Evolutionary conservation across 2,113 vertebrate species (phyloP).

Genomic region (Hypomesus transpacificus): DNA sequence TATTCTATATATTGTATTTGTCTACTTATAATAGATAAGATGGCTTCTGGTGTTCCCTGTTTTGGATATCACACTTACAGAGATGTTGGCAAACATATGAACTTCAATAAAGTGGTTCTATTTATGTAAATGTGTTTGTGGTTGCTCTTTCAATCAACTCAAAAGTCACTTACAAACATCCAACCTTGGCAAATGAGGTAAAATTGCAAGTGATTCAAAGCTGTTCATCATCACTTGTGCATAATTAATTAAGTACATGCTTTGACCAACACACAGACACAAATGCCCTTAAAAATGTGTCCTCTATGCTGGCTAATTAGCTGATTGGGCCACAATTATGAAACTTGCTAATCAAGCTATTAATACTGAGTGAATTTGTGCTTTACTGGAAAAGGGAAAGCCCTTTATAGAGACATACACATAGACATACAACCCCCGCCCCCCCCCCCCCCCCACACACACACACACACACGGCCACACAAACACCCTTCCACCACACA

Average conservation of each 20-base stretch:
- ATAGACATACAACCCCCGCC: constrained; percentile 18
- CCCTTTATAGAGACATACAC: constrained; percentile 10
- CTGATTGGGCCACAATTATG: constrained; percentile 44
- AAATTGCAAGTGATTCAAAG: no score
- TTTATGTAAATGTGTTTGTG: background rate
- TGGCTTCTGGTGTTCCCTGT: no score
- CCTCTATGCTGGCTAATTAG: constrained; percentile 37
- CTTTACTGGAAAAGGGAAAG: constrained; percentile 16
- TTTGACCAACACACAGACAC: background rate
- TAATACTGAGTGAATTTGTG: constrained; percentile 26
- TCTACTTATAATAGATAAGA: no score
- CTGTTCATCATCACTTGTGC: no score
- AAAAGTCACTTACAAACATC: no score
- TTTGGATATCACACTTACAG: no score
- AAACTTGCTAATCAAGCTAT: constrained; percentile 49
- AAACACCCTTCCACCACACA: background rate
- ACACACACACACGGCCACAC: constrained; percentile 17
- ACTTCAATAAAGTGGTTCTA: no score
- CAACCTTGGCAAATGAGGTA: no score
- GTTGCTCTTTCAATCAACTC: background rate
- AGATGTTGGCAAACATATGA: no score
- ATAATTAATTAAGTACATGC: background rate
- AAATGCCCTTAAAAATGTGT: constrained; percentile 3
- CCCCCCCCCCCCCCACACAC: background rate
- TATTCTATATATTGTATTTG: no score